Evolutionary conservation across 2,797 vertebrate species (phyloP).

Genomic region (Apogon talboti): DNA sequence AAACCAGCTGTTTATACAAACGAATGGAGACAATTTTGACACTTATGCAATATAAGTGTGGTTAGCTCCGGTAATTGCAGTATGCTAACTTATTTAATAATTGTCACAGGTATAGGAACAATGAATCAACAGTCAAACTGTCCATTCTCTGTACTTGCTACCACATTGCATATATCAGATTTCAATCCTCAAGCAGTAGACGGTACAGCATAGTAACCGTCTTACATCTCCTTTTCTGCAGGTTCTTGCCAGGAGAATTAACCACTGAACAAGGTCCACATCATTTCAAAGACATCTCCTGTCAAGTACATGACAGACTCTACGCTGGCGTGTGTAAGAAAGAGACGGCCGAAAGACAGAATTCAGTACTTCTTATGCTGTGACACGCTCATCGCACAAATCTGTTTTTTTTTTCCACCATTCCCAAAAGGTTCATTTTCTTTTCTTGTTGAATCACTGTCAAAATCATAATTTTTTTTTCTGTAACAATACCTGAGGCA

Average conservation of each 20-base stretch:
- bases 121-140: no score
- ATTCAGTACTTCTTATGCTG: background rate
- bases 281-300: slow-evolving; percentile 7
- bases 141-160: no score
- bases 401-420: slow-evolving; percentile 17
- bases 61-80: no score
- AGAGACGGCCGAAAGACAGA: background rate
- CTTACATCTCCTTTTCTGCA: slow-evolving; percentile 41
- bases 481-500: slow-evolving; percentile 29
- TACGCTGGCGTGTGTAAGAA: background rate
- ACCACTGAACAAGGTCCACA: background rate
- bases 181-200: no score
- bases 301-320: slow-evolving; percentile 12
- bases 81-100: no score
- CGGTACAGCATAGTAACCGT: background rate
- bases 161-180: background rate
- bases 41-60: no score
- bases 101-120: no score
- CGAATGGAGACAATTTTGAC: no score
- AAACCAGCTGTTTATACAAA: no score
- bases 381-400: slow-evolving; percentile 25
- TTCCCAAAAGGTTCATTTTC: slow-evolving; percentile 27
- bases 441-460: slow-evolving; percentile 40
- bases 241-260: slow-evolving; percentile 86
- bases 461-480: slow-evolving; percentile 33